phyloP scores from a whole-genome alignment of 2,888 invertebrate genomes.

The Caenorhabditis sp. region DNA sequence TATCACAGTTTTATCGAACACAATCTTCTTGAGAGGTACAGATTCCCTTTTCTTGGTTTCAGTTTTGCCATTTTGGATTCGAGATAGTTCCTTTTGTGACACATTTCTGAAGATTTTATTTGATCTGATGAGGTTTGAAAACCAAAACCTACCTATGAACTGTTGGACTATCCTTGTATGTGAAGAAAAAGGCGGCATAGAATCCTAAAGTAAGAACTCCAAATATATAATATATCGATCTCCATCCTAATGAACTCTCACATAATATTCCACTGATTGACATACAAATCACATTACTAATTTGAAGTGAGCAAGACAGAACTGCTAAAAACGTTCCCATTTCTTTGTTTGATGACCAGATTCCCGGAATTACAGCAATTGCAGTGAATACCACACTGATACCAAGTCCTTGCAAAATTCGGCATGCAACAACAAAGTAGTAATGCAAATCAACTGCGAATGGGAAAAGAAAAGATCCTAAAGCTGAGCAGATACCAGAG shows the following conservation, averaged over 20 bases:
- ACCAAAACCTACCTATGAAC: constrained; percentile 6
- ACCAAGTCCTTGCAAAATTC: constrained; percentile 33
- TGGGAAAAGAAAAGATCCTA: constrained; percentile 30
- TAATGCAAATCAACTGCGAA: constrained; percentile 28
- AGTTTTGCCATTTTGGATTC: constrained; percentile 8
- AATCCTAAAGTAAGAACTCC: constrained; percentile 22
- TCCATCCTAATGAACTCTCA: constrained; percentile 38
- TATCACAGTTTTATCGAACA: constrained; percentile 10
- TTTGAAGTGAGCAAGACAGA: constrained; percentile 24
- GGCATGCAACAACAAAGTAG: constrained; percentile 14
- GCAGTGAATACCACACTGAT: constrained; percentile 24
- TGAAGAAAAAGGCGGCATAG: constrained; percentile 23
- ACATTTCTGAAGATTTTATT: constrained; percentile 1
- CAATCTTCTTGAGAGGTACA: constrained; percentile 29
- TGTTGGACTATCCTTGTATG: constrained; percentile 32
- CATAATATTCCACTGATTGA: constrained; percentile 42
- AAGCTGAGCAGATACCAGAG: constrained; percentile 23
- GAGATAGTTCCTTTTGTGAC: constrained; percentile 3
- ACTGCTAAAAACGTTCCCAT: constrained; percentile 31
- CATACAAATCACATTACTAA: constrained; percentile 37
- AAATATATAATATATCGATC: constrained; percentile 34
- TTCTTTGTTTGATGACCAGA: constrained; percentile 27
- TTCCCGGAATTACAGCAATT: constrained; percentile 29
- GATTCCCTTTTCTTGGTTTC: neutral
- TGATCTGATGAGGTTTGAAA: neutral